Percentiles rank a stretch among this genome's conserved stretches.
Conservation (phyloP, 2,888 invertebrate genomes). For the Mythimna lalbum region DNA sequence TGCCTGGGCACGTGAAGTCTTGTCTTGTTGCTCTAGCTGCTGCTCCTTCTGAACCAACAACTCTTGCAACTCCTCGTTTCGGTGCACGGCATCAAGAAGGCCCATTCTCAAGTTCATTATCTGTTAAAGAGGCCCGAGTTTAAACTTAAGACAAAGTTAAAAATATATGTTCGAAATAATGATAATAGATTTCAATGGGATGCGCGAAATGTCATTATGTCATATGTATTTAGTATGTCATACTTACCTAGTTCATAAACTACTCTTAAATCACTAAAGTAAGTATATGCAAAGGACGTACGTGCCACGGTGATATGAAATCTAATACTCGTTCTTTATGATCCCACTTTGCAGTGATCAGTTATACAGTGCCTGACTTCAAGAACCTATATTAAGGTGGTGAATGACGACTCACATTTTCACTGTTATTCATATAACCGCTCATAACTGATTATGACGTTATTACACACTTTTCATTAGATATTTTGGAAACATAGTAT, state of each 20-base stretch:
- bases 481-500: too few species aligned
- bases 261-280: too few species aligned
- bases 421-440: too few species aligned
- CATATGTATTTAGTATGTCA: too few species aligned
- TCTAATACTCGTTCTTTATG: too few species aligned
- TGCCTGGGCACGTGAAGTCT: constrained; percentile 91
- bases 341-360: too few species aligned
- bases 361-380: neutral
- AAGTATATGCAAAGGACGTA: neutral
- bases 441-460: too few species aligned
- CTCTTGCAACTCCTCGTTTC: constrained; percentile 87
- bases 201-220: too few species aligned
- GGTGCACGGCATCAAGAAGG: constrained; percentile 84
- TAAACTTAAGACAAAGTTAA: neutral
- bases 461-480: too few species aligned
- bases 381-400: neutral
- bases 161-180: neutral
- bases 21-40: constrained; percentile 91
- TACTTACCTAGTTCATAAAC: too few species aligned
- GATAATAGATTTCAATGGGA: neutral
- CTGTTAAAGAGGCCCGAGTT: constrained; percentile 63
- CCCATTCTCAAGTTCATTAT: constrained; percentile 85
- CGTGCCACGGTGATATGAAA: neutral
- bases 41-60: constrained; percentile 89
- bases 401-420: too few species aligned